phyloP scores from a whole-genome alignment of 2,888 invertebrate genomes.

The Apotomis turbidana region DNA sequence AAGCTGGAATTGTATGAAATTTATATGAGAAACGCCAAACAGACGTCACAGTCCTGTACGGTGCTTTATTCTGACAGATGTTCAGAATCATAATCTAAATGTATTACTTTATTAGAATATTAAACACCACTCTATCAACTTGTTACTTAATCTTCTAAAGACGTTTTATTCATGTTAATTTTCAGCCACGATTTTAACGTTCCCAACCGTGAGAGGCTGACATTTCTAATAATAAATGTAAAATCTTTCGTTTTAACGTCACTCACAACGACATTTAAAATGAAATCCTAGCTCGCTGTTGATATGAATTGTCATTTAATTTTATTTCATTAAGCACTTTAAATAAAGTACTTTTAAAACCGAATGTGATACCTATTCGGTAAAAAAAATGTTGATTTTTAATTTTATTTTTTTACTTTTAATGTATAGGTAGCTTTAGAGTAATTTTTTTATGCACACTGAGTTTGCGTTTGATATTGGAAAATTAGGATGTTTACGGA shows the following conservation, averaged over 20 bases:
- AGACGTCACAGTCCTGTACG: background rate
- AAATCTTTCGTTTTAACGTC: slow-evolving; percentile 9
- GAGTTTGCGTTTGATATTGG: no score
- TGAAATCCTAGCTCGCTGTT: background rate
- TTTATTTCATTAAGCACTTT: slow-evolving; percentile 5
- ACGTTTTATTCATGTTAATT: slow-evolving; percentile 12
- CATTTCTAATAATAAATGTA: slow-evolving; percentile 20
- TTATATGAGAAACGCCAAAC: no score
- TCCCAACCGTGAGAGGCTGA: slow-evolving; percentile 4
- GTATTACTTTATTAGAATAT: slow-evolving; percentile 3
- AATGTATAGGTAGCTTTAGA: no score
- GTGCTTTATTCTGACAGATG: background rate
- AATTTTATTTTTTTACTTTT: no score
- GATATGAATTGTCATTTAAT: slow-evolving; percentile 2
- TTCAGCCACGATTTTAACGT: slow-evolving; percentile 9
- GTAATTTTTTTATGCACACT: no score
- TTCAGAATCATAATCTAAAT: background rate
- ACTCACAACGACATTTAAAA: slow-evolving; percentile 8
- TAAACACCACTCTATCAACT: background rate
- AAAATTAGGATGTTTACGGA: no score
- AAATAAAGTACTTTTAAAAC: background rate
- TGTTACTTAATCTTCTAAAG: background rate
- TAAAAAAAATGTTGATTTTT: no score
- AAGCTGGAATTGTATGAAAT: no score
- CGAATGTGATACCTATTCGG: no score